Conservation (phyloP, 1,140 invertebrate genomes). For the Macrostomum lignano region DNA sequence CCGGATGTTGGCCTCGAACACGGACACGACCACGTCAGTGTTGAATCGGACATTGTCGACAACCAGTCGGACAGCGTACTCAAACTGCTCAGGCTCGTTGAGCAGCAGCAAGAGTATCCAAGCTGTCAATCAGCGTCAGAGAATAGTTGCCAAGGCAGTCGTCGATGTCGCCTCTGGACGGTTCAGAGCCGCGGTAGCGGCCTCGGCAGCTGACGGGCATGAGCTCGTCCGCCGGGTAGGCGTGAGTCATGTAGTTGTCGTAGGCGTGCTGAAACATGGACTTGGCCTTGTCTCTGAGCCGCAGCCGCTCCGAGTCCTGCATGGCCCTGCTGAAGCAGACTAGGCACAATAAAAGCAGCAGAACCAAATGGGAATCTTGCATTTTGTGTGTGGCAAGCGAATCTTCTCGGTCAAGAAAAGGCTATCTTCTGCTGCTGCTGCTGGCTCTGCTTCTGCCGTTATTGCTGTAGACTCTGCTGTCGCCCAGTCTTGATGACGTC, state of each 20-base stretch:
- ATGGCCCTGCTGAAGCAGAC: no score
- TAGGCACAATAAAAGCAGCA: no score
- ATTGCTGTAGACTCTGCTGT: no score
- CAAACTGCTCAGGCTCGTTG: conserved; percentile 72
- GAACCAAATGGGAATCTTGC: no score
- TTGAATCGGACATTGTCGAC: conserved; percentile 52
- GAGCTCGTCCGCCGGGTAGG: conserved; percentile 84
- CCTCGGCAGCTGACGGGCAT: conserved; percentile 86
- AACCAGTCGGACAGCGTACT: conserved; percentile 54
- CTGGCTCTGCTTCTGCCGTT: no score
- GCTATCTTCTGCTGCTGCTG: no score
- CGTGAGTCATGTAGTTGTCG: conserved; percentile 59
- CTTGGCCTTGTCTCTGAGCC: conserved; percentile 43
- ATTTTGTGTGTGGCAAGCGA: no score
- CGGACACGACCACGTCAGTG: conserved; percentile 70
- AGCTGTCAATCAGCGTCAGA: conserved; percentile 63
- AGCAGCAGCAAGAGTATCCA: conserved; percentile 79
- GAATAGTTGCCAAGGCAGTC: conserved; percentile 85
- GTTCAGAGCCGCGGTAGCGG: conserved; percentile 43
- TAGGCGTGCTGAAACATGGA: conserved; percentile 97
- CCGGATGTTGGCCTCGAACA: conserved; percentile 91
- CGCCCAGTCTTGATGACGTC: no score
- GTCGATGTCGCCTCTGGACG: conserved; percentile 71
- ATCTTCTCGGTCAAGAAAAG: no score
- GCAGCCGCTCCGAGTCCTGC: no score